Evolutionary conservation across 2,888 invertebrate species (phyloP), one percentile per base, ranked within the genome.

Genomic region (Perithous albicinctus): DNA sequence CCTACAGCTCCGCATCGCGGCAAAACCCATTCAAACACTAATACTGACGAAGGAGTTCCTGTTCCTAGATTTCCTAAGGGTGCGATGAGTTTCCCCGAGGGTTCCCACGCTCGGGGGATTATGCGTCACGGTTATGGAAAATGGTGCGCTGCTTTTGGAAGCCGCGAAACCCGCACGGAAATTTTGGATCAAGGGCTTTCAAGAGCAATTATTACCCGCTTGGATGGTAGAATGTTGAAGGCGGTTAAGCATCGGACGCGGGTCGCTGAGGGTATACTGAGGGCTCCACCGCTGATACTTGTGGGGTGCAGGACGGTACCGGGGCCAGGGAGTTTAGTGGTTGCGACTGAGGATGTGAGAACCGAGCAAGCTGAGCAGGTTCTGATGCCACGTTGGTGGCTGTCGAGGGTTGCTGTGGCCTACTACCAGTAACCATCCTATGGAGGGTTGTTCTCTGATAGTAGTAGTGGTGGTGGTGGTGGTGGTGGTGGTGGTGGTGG

Each of bases 161-260:
- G 32, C 15, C 41, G 10, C 46, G 41, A 15, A n/a, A 29, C 70
- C 51, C 20, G 20, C 12, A 66, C 48, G n/a, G 86, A 86, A 89
- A 88, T 87, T 87, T 87, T 84, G 86, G 87, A 89, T 88, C 86
- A 87, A 87, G 88, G 83, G 88, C 85, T 86, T 86, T 86, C 85
- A 85, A 85, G 86, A 87, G 67, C 87, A 87, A 89, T 89, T 88
- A 89, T 89, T 88, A 87, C 86, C 85, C 87, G 86, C 78, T 84
- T 79, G 86, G 85, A 84, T 84, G 84, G 80, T 78, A 79, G 78
- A 59, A 29, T 2, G 59, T 43, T 10, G 59, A 43, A 12, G 43
- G 35, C 26, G 1, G 3, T n/a, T 41, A 20, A 59, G 43, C 4
- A 5, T 6, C 4, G 48, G 70, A 2, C 10, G 48, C 26, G 18